Base-by-base conservation (phyloP, 2,113 vertebrate species). In the Notothenia coriiceps region DNA sequence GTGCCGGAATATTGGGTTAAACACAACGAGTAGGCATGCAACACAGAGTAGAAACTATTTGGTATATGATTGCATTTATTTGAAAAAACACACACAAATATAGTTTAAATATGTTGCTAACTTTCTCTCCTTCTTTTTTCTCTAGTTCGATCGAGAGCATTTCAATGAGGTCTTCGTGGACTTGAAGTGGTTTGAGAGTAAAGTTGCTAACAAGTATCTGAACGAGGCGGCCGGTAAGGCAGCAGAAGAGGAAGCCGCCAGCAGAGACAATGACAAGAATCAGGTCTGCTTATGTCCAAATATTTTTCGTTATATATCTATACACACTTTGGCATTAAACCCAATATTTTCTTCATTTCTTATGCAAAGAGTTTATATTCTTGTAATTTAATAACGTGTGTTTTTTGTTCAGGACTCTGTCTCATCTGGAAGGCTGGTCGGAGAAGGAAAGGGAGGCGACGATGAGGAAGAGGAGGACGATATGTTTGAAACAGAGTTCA, bases 141-240 rank as follows among this genome's bases (percentile, higher is more conserved):
- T 65, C 22, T 67, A 99, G 98, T 99, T 98, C 90, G 98, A 99
- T 92, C 95, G 97, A 61, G 98, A 99, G 57, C 98, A 99, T 91
- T 99, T 99, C 87, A 98, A 89, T 83, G 98, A 99, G 83, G 95
- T 99, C 82, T 99, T 98, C 91, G 97, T 99, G 88, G 98, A 99
- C 91, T 91, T 99, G 52, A 99, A 99, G 90, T 99, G 98, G 98
- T 99, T 99, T 90, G 98, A 99, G 95, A 99, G 98, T 93, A 99
- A 99, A 96, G 96, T 99, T 57, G 98, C 98, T 44, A 99, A 99
- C 94, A 99, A 98, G 93, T 99, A 99, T 90, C 94, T 99, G 88
- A 99, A 99, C 0, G 98, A 99, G 91, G 97, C 97, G 3, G 98
- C 98, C 13, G 98, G 98, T 25, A 82, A 94, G 15, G 98, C 97